These are phyloP conservation scores for Neosalanx taihuensis DNA, from an alignment of 2,797 vertebrate genomes.

Conservation along the genomic window DNA sequence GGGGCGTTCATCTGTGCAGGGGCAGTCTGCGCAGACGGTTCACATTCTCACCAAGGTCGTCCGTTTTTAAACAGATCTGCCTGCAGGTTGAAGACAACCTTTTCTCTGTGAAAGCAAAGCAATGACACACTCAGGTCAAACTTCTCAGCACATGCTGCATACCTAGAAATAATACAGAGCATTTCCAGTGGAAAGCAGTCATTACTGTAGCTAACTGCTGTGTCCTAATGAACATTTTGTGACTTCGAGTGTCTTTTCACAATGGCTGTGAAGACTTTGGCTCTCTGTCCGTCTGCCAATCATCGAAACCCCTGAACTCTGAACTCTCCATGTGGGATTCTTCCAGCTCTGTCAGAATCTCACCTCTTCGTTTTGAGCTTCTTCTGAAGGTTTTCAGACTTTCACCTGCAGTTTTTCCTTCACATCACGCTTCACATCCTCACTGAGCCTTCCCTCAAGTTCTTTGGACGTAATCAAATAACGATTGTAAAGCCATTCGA, in stretches of 20 bases:
- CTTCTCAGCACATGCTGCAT: not conserved
- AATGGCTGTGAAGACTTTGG: too few species aligned
- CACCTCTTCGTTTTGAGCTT: not conserved
- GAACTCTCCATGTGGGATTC: not conserved
- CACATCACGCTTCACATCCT: not conserved
- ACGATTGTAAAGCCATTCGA: not conserved
- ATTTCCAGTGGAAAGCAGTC: too few species aligned
- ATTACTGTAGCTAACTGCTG: too few species aligned
- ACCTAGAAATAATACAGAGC: too few species aligned
- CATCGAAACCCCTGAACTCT: too few species aligned
- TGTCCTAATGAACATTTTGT: too few species aligned
- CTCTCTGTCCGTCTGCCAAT: too few species aligned
- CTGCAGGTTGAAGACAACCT: not conserved
- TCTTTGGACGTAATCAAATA: not conserved
- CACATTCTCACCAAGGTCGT: slow-evolving; percentile 31
- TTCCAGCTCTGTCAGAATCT: not conserved
- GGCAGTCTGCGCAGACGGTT: slow-evolving; percentile 24
- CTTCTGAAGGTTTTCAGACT: too few species aligned
- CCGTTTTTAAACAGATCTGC: slow-evolving; percentile 20
- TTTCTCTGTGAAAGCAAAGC: not conserved
- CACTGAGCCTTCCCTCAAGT: not conserved
- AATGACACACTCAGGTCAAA: not conserved
- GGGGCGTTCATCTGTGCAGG: not conserved
- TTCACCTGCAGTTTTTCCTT: too few species aligned
- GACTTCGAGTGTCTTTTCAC: too few species aligned